Conservation (phyloP, 2,888 invertebrate genomes). For the Tetheella fluctuosa region DNA sequence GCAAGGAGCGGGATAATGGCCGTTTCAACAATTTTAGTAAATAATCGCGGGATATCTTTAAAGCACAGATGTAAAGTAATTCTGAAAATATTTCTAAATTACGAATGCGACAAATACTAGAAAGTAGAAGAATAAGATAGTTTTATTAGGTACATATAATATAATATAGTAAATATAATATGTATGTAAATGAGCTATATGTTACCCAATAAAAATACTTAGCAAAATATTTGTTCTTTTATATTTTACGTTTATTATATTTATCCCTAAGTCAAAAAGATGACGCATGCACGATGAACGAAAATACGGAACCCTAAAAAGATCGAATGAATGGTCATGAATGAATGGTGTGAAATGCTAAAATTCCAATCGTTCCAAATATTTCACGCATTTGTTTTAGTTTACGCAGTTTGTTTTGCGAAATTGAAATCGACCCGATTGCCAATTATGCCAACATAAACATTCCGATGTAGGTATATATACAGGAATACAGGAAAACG, state of each 20-base stretch:
- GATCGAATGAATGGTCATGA: background rate
- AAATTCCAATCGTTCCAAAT: constrained; percentile 1
- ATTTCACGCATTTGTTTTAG: constrained; percentile 5
- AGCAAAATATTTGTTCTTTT: too few relatives aligned
- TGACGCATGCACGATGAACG: background rate
- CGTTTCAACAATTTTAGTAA: constrained; percentile 18
- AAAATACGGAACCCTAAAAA: too few relatives aligned
- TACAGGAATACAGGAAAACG: background rate
- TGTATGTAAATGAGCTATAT: too few relatives aligned
- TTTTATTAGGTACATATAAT: too few relatives aligned
- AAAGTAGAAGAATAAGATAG: too few relatives aligned
- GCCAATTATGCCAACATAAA: constrained; percentile 6
- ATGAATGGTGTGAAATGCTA: constrained; percentile 2
- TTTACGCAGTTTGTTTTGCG: constrained; percentile 9
- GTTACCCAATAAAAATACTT: too few relatives aligned
- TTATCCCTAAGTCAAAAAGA: background rate
- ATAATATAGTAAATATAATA: too few relatives aligned
- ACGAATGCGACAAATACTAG: background rate
- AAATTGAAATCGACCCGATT: constrained; percentile 2
- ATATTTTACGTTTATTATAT: background rate
- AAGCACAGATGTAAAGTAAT: background rate
- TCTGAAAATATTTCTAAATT: too few relatives aligned
- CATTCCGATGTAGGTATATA: constrained; percentile 2
- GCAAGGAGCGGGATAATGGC: constrained; percentile 45
- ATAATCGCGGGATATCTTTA: background rate